Evolutionary conservation across 2,888 invertebrate genomes (phyloP).

Genomic region (Tinea semifulvella): DNA sequence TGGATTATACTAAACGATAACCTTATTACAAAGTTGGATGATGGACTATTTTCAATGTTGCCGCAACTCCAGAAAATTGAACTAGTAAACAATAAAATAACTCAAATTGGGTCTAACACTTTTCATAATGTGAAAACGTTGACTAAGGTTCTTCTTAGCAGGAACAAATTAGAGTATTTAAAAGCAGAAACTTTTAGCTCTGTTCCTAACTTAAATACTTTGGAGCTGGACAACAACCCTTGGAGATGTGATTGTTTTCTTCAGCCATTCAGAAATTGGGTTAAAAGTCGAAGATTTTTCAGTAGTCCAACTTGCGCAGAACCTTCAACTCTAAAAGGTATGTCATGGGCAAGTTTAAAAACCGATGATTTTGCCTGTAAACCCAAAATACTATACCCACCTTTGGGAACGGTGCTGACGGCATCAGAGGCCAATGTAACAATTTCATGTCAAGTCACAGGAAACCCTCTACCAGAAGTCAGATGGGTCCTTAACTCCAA

Average conservation of each 20-base stretch:
- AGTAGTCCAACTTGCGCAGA: conserved; percentile 76
- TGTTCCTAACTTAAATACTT: conserved; percentile 73
- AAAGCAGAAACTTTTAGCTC: conserved; percentile 71
- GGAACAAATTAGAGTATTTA: conserved; percentile 77
- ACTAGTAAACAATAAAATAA: conserved; percentile 78
- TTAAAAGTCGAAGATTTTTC: conserved; percentile 75
- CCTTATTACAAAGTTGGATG: conserved; percentile 74
- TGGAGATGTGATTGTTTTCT: conserved; percentile 91
- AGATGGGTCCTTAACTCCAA: conserved; percentile 77
- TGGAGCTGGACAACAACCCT: conserved; percentile 82
- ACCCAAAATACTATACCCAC: conserved; percentile 76
- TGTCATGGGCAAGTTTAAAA: conserved; percentile 76
- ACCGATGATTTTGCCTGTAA: conserved; percentile 83
- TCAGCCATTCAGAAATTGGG: conserved; percentile 81
- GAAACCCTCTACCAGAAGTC: conserved; percentile 79
- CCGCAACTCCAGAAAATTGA: conserved; percentile 78
- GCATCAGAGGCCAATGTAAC: conserved; percentile 74
- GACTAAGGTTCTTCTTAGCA: conserved; percentile 73
- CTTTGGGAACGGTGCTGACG: conserved; percentile 65
- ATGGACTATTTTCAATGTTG: conserved; percentile 79
- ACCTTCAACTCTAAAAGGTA: conserved; percentile 73
- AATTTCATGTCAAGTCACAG: conserved; percentile 77
- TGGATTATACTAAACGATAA: conserved; percentile 80
- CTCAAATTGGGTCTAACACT: conserved; percentile 73
- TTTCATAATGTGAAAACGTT: conserved; percentile 76